A percentile compares a stretch with the other conserved stretches of the same genome.
Evolutionary conservation across 2,888 invertebrate species (phyloP).

Genomic region (Azorinus chamasolen): DNA sequence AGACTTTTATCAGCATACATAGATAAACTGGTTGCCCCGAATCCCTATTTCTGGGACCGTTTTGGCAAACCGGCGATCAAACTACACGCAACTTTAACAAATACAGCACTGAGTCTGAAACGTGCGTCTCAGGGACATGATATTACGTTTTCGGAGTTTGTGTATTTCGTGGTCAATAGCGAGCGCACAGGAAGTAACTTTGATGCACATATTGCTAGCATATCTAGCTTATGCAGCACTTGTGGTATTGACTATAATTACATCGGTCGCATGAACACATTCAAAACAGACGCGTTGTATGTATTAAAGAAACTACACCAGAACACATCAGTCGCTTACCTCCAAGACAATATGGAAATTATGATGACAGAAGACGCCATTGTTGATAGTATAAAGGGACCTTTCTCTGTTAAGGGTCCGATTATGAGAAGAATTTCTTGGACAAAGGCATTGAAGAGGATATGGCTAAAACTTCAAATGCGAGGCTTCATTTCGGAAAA

Average conservation of each 20-base stretch:
- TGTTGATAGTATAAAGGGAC: slow-evolving; percentile 44
- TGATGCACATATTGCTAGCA: slow-evolving; percentile 51
- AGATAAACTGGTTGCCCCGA: slow-evolving; percentile 54
- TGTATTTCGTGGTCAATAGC: slow-evolving; percentile 24
- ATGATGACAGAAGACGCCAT: slow-evolving; percentile 48
- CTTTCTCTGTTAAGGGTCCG: slow-evolving; percentile 44
- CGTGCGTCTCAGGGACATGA: slow-evolving; percentile 42
- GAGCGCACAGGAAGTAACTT: slow-evolving; percentile 30
- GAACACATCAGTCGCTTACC: slow-evolving; percentile 16
- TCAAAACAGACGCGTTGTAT: slow-evolving; percentile 40
- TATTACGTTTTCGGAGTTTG: slow-evolving; percentile 56
- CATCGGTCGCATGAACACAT: slow-evolving; percentile 53
- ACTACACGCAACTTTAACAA: slow-evolving; percentile 6
- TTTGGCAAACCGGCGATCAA: slow-evolving; percentile 41
- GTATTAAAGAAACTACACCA: slow-evolving; percentile 48
- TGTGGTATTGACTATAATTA: slow-evolving; percentile 39
- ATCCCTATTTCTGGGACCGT: slow-evolving; percentile 50
- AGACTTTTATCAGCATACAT: slow-evolving; percentile 53
- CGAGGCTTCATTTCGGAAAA: slow-evolving; percentile 41
- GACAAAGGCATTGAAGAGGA: slow-evolving; percentile 48
- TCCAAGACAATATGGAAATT: slow-evolving; percentile 17
- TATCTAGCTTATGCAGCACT: slow-evolving; percentile 39
- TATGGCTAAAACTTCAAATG: slow-evolving; percentile 62
- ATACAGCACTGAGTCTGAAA: too few species aligned
- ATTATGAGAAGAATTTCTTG: slow-evolving; percentile 45